Conservation (phyloP, 2,113 vertebrate genomes). For the Calonectris borealis region DNA sequence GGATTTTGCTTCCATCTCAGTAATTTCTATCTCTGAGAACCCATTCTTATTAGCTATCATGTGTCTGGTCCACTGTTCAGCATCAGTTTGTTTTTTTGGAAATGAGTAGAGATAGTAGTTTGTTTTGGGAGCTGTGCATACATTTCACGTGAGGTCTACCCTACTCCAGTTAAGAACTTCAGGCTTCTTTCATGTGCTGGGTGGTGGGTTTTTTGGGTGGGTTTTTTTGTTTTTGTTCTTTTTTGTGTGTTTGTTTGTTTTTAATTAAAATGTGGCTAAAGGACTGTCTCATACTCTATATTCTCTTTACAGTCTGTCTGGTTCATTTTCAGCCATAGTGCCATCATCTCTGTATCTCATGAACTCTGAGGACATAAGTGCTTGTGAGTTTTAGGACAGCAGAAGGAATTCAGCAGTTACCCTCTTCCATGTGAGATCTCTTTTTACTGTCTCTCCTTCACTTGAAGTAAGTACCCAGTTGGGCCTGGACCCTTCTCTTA, state of each 20-base stretch:
- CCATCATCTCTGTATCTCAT: neutral
- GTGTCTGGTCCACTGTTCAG: neutral
- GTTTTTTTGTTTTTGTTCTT: neutral
- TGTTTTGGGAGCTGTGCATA: neutral
- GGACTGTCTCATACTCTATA: neutral
- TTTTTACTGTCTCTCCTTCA: neutral
- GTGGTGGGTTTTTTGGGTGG: neutral
- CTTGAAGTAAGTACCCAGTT: neutral
- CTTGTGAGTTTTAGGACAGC: neutral
- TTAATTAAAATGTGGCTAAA: neutral
- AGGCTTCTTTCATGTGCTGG: neutral
- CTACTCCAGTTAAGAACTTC: neutral
- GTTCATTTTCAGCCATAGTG: neutral
- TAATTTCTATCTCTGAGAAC: conserved; percentile 19
- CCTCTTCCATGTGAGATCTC: neutral
- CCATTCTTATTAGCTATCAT: conserved; percentile 25
- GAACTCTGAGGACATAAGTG: neutral
- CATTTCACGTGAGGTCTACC: neutral
- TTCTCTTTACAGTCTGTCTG: neutral
- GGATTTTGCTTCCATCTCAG: conserved; percentile 35
- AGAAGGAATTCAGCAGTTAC: neutral
- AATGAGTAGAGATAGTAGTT: neutral
- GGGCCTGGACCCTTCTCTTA: neutral
- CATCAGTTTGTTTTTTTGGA: neutral
- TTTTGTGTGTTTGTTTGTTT: neutral